These are phyloP conservation scores for Zapus hudsonius DNA, from an alignment of 2,113 vertebrate species.

Conservation along the genomic window DNA sequence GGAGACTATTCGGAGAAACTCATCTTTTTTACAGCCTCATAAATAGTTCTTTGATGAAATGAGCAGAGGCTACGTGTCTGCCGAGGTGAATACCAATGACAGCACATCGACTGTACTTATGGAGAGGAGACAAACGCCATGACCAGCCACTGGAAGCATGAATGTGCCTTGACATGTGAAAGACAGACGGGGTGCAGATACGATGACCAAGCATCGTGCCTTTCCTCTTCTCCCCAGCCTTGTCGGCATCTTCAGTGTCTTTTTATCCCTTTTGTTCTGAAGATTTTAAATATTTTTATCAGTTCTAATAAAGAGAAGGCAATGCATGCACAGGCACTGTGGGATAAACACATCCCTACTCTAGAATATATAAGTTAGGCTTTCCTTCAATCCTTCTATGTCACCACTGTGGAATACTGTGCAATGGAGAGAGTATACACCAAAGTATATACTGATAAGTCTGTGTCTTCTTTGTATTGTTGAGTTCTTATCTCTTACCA, in stretches of 20 bases:
- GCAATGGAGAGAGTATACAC: neutral
- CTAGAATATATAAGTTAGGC: neutral
- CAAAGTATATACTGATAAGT: neutral
- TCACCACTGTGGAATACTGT: neutral
- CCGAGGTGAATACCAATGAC: slow-evolving; percentile 85
- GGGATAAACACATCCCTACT: neutral
- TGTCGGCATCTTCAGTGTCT: neutral
- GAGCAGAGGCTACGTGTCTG: slow-evolving; percentile 83
- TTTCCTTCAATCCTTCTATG: neutral
- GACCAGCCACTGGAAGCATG: slow-evolving; percentile 42
- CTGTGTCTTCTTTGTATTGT: neutral
- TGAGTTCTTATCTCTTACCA: neutral
- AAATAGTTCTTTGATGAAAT: slow-evolving; percentile 90
- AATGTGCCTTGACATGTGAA: neutral
- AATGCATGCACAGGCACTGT: rapidly evolving
- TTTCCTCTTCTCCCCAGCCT: neutral
- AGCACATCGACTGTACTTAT: slow-evolving; percentile 31
- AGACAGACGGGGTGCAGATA: neutral
- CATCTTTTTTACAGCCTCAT: slow-evolving; percentile 90
- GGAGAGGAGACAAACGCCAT: slow-evolving; percentile 45
- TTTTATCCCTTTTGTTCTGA: neutral
- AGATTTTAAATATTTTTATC: neutral
- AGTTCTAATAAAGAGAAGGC: neutral
- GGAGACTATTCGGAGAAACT: slow-evolving; percentile 87
- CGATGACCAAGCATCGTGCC: neutral